Percentiles rank a stretch among this genome's conserved stretches.
phyloP scores from a whole-genome alignment of 2,113 vertebrate genomes.

The Phycodurus eques region DNA sequence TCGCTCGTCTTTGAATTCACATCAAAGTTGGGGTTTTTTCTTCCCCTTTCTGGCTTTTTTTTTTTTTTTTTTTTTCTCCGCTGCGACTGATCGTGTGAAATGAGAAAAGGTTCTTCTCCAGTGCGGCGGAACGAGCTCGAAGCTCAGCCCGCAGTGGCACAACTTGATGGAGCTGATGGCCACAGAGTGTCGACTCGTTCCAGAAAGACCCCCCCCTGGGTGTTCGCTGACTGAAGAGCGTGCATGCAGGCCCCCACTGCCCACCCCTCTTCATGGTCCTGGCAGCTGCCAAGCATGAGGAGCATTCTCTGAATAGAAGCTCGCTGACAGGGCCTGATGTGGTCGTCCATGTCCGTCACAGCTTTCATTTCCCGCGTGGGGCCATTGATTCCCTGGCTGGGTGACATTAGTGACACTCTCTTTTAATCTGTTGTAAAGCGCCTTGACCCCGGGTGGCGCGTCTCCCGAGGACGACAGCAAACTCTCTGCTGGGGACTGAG shows the following conservation, averaged over 20 bases:
- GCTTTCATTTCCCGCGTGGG: conserved; percentile 65
- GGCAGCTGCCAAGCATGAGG: conserved; percentile 53
- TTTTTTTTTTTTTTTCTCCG: background rate
- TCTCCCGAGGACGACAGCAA: conserved; percentile 49
- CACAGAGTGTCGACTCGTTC: conserved; percentile 30
- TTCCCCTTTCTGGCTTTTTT: background rate
- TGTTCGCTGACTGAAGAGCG: conserved; percentile 39
- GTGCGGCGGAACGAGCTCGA: conserved; percentile 6
- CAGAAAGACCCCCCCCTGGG: conserved; percentile 35
- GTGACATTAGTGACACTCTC: conserved; percentile 60
- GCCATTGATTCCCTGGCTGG: conserved; percentile 56
- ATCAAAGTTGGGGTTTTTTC: background rate
- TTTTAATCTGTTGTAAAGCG: conserved; percentile 70
- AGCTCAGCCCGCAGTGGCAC: conserved; percentile 36
- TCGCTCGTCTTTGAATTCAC: conserved; percentile 22
- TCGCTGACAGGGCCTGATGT: conserved; percentile 64
- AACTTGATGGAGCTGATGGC: conserved; percentile 57
- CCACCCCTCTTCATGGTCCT: conserved; percentile 18
- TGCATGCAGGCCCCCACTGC: conserved; percentile 7
- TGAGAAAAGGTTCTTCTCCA: conserved; percentile 30
- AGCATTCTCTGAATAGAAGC: conserved; percentile 38
- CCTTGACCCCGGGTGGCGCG: conserved; percentile 46
- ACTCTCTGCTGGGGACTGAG: conserved; percentile 29
- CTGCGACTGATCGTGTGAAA: conserved; percentile 14
- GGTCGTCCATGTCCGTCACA: conserved; percentile 59